These are phyloP conservation scores for Rhodeus uyekii DNA, from an alignment of 2,797 vertebrate species.

Conservation along the genomic window DNA sequence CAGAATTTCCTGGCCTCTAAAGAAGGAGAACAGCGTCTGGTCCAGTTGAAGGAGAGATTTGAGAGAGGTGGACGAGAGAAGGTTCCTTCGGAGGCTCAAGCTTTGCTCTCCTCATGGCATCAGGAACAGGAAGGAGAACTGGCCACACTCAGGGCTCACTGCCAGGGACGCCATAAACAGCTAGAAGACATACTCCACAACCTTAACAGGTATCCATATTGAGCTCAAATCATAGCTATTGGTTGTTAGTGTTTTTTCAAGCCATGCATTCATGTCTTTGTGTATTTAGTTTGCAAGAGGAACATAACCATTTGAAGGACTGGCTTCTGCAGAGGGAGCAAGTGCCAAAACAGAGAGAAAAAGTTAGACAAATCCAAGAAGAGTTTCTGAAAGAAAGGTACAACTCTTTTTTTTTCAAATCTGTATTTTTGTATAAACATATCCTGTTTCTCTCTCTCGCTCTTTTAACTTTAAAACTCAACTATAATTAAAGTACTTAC, in stretches of 20 bases:
- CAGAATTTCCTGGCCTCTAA: slow-evolving; percentile 84
- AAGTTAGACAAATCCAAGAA: slow-evolving; percentile 70
- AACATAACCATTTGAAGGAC: slow-evolving; percentile 70
- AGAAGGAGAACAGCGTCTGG: slow-evolving; percentile 78
- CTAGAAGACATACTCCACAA: slow-evolving; percentile 74
- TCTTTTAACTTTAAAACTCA: background rate
- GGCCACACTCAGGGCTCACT: slow-evolving; percentile 76
- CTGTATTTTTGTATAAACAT: background rate
- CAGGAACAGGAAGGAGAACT: slow-evolving; percentile 84
- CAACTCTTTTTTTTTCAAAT: background rate
- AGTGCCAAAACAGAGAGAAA: slow-evolving; percentile 67
- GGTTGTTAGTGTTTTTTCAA: background rate
- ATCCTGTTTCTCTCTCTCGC: background rate
- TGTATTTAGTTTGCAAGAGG: slow-evolving; percentile 80
- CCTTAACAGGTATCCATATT: slow-evolving; percentile 77
- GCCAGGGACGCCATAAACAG: slow-evolving; percentile 75
- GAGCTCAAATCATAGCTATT: background rate
- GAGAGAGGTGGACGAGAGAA: slow-evolving; percentile 71
- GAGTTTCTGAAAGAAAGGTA: slow-evolving; percentile 83
- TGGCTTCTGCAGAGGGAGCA: slow-evolving; percentile 84
- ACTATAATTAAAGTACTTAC: background rate
- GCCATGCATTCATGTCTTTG: background rate
- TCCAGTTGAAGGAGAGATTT: slow-evolving; percentile 77
- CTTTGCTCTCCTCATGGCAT: slow-evolving; percentile 78
- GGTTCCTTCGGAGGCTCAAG: slow-evolving; percentile 75